phyloP scores from a whole-genome alignment of 2,113 vertebrate species.

The Actenoides hombroni region DNA sequence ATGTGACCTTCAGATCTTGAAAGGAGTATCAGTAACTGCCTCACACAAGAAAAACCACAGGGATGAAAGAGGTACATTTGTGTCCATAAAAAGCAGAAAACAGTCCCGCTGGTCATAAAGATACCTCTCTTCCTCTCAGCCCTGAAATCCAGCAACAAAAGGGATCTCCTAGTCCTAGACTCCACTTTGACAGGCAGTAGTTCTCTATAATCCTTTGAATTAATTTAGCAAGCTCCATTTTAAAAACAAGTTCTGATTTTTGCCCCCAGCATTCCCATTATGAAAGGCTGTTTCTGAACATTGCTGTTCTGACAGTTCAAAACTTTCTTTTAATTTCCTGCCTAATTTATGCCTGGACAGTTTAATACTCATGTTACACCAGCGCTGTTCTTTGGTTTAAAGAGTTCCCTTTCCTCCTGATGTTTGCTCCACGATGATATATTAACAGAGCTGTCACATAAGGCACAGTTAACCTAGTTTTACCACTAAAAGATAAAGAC shows the following conservation, averaged over 20 bases:
- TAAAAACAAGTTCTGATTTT: slow-evolving; percentile 60
- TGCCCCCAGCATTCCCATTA: slow-evolving; percentile 53
- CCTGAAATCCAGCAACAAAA: slow-evolving; percentile 28
- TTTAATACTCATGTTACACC: background rate
- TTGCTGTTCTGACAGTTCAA: slow-evolving; percentile 8
- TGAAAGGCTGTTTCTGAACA: slow-evolving; percentile 59
- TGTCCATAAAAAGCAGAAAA: slow-evolving; percentile 45
- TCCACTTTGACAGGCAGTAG: background rate
- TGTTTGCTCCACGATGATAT: background rate
- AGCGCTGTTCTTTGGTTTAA: slow-evolving; percentile 1
- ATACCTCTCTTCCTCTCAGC: background rate
- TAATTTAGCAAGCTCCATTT: slow-evolving; percentile 47
- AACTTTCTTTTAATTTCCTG: slow-evolving; percentile 59
- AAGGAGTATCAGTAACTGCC: slow-evolving; percentile 36
- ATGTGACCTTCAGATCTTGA: slow-evolving; percentile 46
- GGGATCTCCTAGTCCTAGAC: slow-evolving; percentile 28
- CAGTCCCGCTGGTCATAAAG: background rate
- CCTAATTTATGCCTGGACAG: slow-evolving; percentile 39
- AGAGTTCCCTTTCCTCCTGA: slow-evolving; percentile 26
- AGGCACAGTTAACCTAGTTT: slow-evolving; percentile 47
- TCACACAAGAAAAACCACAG: background rate
- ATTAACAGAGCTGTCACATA: slow-evolving; percentile 19
- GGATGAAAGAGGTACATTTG: slow-evolving; percentile 21
- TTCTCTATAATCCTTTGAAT: slow-evolving; percentile 31
- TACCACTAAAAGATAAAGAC: slow-evolving; percentile 7